These are phyloP conservation scores for Hypothenemus hampei DNA, from an alignment of 1,140 invertebrate species.

Conservation along the genomic window DNA sequence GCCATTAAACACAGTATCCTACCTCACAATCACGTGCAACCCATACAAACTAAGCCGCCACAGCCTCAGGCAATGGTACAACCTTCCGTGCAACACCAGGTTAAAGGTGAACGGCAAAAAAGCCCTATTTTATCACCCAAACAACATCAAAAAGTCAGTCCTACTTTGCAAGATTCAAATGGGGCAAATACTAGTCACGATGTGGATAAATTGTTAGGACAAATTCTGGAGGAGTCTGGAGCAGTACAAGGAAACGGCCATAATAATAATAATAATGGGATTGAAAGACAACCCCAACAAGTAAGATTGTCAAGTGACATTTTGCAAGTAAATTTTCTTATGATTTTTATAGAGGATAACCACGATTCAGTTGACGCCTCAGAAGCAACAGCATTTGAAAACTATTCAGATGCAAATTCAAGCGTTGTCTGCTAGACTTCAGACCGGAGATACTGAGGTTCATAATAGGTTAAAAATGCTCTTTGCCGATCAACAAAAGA, in stretches of 20 bases:
- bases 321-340: background rate
- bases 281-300: conserved; percentile 14
- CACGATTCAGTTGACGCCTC: conserved; percentile 54
- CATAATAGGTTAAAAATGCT: conserved; percentile 51
- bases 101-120: conserved; percentile 26
- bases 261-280: background rate
- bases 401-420: conserved; percentile 58
- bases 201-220: conserved; percentile 48
- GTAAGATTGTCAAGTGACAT: background rate
- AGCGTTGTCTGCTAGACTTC: conserved; percentile 49
- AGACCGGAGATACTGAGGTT: conserved; percentile 45
- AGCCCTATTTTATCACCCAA: conserved; percentile 27
- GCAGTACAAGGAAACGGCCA: conserved; percentile 32
- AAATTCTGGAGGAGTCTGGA: conserved; percentile 44
- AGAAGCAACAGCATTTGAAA: conserved; percentile 56
- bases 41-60: conserved; percentile 23
- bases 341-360: conserved; percentile 30
- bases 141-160: conserved; percentile 29
- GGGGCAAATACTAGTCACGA: conserved; percentile 40
- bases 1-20: conserved; percentile 28
- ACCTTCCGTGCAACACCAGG: conserved; percentile 29
- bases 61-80: conserved; percentile 35
- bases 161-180: conserved; percentile 25
- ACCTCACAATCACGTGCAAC: conserved; percentile 33
- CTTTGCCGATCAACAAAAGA: conserved; percentile 58